These are phyloP conservation scores for Euphysa ruthae DNA, from an alignment of 30 jellyfish, hydroid and myxozoan genomes.

Conservation along the genomic window DNA sequence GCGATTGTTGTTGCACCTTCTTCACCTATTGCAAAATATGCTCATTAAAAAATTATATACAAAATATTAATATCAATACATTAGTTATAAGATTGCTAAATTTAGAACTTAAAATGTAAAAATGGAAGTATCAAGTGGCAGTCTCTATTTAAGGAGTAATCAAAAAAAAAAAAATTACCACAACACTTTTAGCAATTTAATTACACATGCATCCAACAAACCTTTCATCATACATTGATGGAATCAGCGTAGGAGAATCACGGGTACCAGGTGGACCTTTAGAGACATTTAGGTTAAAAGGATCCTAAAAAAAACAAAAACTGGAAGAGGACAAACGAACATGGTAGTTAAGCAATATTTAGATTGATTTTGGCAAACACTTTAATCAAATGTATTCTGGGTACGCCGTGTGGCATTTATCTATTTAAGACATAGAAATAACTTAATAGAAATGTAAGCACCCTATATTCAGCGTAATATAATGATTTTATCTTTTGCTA, in stretches of 20 bases:
- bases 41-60: not conserved
- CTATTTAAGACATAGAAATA: too few relatives aligned
- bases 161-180: not conserved
- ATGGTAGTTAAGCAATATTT: too few relatives aligned
- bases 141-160: not conserved
- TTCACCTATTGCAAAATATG: constrained; percentile 57
- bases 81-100: not conserved
- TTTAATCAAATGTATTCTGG: not conserved
- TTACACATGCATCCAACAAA: constrained; percentile 93
- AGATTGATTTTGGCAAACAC: not conserved
- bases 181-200: constrained; percentile 26
- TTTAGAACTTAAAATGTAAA: not conserved
- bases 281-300: constrained; percentile 70
- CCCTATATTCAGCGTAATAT: too few relatives aligned
- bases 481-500: too few relatives aligned
- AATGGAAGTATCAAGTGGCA: too few relatives aligned
- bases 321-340: not conserved
- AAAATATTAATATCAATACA: not conserved
- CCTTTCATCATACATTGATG: constrained; percentile 91
- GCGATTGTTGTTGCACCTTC: constrained; percentile 85
- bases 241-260: constrained; percentile 76
- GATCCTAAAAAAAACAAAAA: constrained; percentile 79
- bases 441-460: too few relatives aligned
- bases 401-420: too few relatives aligned
- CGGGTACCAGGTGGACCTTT: constrained; percentile 95